Base-by-base conservation (phyloP, 1,140 invertebrate species). In the Latrodectus geometricus region DNA sequence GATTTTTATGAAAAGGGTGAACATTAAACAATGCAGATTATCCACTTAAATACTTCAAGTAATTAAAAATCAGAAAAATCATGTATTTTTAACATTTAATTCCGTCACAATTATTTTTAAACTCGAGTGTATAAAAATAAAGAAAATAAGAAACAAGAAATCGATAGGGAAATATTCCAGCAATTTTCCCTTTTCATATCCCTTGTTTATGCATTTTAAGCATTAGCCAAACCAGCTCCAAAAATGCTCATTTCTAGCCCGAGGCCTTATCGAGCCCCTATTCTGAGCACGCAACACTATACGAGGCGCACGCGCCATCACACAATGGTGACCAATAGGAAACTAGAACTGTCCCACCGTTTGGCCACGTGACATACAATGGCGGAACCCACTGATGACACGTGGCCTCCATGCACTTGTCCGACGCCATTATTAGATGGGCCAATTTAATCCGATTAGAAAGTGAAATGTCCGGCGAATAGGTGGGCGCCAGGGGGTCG, bases 381-480 rank as follows among this genome's bases (percentile, higher is more conserved):
- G 79, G 79, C 79, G 50, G 69, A 68, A 69, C 69, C 68, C 79
- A 83, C 70, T 75, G 81, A n/a, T 15, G 56, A 23, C 81, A 83
- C 81, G 81, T 83, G 81, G 56, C 81, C 21, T 72, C 56, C 79
- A 81, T 50, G 79, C 79, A 81, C 79, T 81, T 81, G 79, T 68
- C 54, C 79, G 79, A 56, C 79, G 69, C 79, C 79, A 81, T 81
- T 81, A 81, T 81, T 81, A 81, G 79, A 81, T 54, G 72, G 81
- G 81, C 81, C 81, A 83, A 83, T 83, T 83, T 83, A 83, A 83
- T 83, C 81, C 81, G 81, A 83, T 83, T 83, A 83, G 23, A 21
- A 56, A 35, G 72, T 54, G 81, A 83, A 83, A 83, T 83, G 81
- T 83, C 81, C 81, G 70, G 81, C 48, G 72, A 83, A 83, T 54